Conservation (phyloP, 2,113 vertebrate genomes). For the Gnathonemus echidnorhynchus region DNA sequence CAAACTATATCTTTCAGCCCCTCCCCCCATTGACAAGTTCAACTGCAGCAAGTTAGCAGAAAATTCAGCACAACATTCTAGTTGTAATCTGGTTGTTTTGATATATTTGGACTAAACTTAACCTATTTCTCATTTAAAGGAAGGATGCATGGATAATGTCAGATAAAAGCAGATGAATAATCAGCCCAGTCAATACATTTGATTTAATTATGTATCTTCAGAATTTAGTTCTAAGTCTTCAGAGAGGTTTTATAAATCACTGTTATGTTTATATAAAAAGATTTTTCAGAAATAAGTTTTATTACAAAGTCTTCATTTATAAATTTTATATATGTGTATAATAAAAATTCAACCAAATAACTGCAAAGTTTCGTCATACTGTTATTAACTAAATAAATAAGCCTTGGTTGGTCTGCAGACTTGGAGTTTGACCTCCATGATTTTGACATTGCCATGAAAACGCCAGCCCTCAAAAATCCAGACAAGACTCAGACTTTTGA, state of each 20-base stretch:
- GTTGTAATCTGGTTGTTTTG: not conserved
- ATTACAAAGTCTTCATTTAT: not conserved
- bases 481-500: not conserved
- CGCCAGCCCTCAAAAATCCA: not conserved
- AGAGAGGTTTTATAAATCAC: not conserved
- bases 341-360: not conserved
- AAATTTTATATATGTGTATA: not conserved
- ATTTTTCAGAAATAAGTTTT: not conserved
- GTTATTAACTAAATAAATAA: not conserved
- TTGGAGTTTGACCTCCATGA: not conserved
- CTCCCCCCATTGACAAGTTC: not conserved
- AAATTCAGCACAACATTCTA: not conserved
- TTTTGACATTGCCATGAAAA: not conserved
- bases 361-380: not conserved
- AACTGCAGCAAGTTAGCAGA: not conserved
- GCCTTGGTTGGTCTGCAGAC: not conserved
- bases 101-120: not conserved
- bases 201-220: not conserved
- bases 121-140: not conserved
- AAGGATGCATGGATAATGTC: not conserved
- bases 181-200: not conserved
- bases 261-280: not conserved
- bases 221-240: not conserved
- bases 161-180: not conserved
- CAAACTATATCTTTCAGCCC: not conserved